These are phyloP conservation scores for Phocoena phocoena DNA, from an alignment of 2,113 vertebrate species.

Conservation along the genomic window DNA sequence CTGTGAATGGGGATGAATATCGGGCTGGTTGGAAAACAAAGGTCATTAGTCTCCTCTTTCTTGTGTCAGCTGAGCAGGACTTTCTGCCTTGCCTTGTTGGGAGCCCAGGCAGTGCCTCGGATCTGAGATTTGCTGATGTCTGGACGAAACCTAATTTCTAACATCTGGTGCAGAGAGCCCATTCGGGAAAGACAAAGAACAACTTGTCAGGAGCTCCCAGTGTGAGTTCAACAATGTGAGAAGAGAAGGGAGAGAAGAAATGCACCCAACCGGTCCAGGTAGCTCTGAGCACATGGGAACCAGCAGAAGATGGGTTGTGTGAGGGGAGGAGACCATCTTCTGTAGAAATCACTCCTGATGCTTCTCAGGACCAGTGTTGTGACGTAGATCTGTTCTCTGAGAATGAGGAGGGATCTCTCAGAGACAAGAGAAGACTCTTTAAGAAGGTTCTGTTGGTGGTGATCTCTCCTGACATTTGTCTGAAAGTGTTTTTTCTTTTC, in stretches of 20 bases:
- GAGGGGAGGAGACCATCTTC: background rate
- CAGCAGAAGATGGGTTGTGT: background rate
- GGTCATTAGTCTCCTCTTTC: slow-evolving; percentile 2
- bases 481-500: background rate
- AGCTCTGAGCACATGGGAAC: background rate
- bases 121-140: background rate
- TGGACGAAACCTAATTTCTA: background rate
- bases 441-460: background rate
- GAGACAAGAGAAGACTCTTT: background rate
- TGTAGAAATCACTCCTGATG: background rate
- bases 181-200: background rate
- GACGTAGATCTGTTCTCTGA: background rate
- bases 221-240: background rate
- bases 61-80: background rate
- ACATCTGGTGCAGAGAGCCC: background rate
- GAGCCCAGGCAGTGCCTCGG: background rate
- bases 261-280: background rate
- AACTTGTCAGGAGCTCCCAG: background rate
- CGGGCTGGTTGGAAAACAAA: slow-evolving; percentile 44
- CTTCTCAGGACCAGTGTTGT: background rate
- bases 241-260: background rate
- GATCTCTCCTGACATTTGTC: background rate
- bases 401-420: background rate
- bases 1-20: slow-evolving; percentile 29
- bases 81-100: background rate